Conservation (phyloP, 2,797 vertebrate species). For the Cynopterus sphinx region DNA sequence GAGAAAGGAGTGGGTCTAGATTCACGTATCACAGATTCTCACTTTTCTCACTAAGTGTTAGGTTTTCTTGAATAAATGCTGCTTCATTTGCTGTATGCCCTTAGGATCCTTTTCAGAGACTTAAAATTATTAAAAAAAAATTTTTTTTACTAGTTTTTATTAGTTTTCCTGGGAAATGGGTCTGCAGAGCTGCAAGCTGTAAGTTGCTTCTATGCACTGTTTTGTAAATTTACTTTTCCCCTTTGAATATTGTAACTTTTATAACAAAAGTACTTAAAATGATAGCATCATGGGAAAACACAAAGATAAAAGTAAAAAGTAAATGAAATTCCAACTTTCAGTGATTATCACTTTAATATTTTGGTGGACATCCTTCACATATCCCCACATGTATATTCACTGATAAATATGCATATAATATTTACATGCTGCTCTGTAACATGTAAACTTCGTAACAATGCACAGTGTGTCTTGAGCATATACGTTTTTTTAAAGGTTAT, state of each 20-base stretch:
- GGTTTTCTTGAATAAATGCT: slow-evolving; percentile 1
- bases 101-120: background rate
- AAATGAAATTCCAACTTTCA: background rate
- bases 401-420: background rate
- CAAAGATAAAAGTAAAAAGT: slow-evolving; percentile 26
- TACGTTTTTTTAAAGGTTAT: background rate
- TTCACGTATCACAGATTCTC: background rate
- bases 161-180: background rate
- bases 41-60: background rate
- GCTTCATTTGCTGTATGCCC: background rate
- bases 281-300: background rate
- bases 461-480: background rate
- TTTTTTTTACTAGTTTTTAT: background rate
- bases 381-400: background rate
- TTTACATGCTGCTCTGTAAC: background rate
- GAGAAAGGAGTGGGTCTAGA: background rate
- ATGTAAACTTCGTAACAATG: background rate
- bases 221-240: background rate
- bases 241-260: background rate
- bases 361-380: background rate
- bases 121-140: background rate
- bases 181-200: background rate
- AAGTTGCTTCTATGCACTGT: background rate
- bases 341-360: slow-evolving; percentile 8
- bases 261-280: background rate